Evolutionary conservation across 2,888 invertebrate species (phyloP).

Genomic region (Spodoptera picta): DNA sequence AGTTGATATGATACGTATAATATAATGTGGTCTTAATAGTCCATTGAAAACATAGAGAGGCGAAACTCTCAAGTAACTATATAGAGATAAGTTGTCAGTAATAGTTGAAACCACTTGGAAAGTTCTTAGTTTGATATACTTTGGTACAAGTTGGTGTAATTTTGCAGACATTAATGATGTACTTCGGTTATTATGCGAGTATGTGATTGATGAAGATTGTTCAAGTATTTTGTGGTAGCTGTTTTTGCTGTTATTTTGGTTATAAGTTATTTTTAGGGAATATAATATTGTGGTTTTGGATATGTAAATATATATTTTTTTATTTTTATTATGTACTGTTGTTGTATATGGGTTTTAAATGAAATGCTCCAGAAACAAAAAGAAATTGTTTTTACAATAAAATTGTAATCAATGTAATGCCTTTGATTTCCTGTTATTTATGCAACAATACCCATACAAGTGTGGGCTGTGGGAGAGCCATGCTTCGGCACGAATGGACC

Average conservation of each 20-base stretch:
- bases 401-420: too few species aligned
- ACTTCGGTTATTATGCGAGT: constrained; percentile 23
- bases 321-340: too few species aligned
- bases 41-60: constrained; percentile 25
- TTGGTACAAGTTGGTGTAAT: constrained; percentile 40
- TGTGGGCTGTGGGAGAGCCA: too few species aligned
- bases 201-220: constrained; percentile 33
- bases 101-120: constrained; percentile 47
- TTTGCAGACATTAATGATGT: constrained; percentile 46
- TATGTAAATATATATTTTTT: too few species aligned
- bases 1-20: constrained; percentile 22
- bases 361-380: too few species aligned
- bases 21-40: constrained; percentile 33
- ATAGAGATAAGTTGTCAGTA: constrained; percentile 38
- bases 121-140: constrained; percentile 44
- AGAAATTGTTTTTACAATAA: too few species aligned
- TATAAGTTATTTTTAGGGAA: constrained; percentile 27
- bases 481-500: too few species aligned
- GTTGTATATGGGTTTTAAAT: too few species aligned
- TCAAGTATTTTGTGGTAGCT: too few species aligned
- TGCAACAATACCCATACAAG: too few species aligned
- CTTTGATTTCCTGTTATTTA: too few species aligned
- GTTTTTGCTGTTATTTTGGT: constrained; percentile 4
- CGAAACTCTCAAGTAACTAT: constrained; percentile 39
- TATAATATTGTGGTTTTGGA: too few species aligned